Evolutionary conservation across 2,113 vertebrate species (phyloP), one percentile per base, ranked within the genome.

Genomic region (Cyphomyrus discorhynchus): DNA sequence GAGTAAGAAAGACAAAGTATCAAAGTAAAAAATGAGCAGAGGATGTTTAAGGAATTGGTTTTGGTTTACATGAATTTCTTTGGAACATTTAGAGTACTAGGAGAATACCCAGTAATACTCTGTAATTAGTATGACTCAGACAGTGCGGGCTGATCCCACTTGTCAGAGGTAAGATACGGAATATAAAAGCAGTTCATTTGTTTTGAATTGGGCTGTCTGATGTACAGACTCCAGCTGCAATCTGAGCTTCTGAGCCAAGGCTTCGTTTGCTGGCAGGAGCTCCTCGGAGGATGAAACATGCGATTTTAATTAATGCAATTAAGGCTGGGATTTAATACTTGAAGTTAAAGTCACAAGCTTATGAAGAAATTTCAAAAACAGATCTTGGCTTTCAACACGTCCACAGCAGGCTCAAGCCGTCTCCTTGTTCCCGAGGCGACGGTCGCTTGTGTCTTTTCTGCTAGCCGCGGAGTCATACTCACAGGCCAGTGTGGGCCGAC

Each of bases 401-500:
- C 31, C 82, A 45, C 82, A 92, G 94, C 93, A 5, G 19, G 24
- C 3, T 47, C 15, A 53, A 47, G 39, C 21, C 10, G 1, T n/a
- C 45, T 46, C 24, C 82, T 47, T 21, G 93, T 88, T 91, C 92
- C 93, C 93, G 92, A 94, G 93, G 92, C 94, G 95, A 92, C 92
- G 90, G 49, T 3, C 27, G 27, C 52, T 87, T 87, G 27, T 2
- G 3, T 35, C 3, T 27, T 35, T 39, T 17, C 46, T 31, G 13
- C 27, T 21, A 94, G 95, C 91, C 92, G 90, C 92, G 91, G 91
- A 56, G 89, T 91, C 93, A 94, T 96, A 99, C 98, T 98, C 96
- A 99, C 98, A 99, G 94, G 98, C 98, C 93, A 99, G 94, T 52
- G 98, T 99, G 92, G 98, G 98, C 95, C 98, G 96, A 95, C 98